Evolutionary conservation across 2,888 invertebrate species (phyloP).

Genomic region (Brassicogethes aeneus): DNA sequence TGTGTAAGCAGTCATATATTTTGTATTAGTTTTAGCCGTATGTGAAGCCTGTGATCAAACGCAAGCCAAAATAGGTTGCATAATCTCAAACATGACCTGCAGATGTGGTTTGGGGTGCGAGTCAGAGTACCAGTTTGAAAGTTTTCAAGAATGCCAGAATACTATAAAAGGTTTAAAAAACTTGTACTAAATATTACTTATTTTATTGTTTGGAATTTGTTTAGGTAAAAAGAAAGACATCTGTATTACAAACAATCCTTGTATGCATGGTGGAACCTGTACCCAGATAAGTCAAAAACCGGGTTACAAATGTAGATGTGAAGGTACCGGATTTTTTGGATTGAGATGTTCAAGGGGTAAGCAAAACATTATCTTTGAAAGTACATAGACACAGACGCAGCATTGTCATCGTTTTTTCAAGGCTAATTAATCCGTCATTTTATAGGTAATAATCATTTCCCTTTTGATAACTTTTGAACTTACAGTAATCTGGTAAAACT

Average conservation of each 20-base stretch:
- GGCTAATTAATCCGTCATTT: constrained; percentile 4
- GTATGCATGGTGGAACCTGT: constrained; percentile 56
- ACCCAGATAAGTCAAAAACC: constrained; percentile 57
- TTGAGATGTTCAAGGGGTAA: constrained; percentile 60
- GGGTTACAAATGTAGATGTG: constrained; percentile 60
- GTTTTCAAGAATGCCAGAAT: constrained; percentile 50
- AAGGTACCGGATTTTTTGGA: constrained; percentile 67
- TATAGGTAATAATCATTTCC: neutral
- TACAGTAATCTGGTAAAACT: constrained; percentile 6
- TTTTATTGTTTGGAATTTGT: constrained; percentile 5
- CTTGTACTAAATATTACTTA: too few species aligned
- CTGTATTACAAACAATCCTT: constrained; percentile 53
- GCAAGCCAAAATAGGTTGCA: constrained; percentile 53
- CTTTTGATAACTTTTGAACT: constrained; percentile 13
- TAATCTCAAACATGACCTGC: constrained; percentile 52
- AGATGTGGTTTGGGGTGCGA: constrained; percentile 59
- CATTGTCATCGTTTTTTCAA: too few species aligned
- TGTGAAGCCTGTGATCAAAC: constrained; percentile 47
- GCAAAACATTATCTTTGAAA: too few species aligned
- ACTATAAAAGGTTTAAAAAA: constrained; percentile 53
- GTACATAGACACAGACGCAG: too few species aligned
- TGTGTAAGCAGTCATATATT: too few species aligned
- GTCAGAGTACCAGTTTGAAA: constrained; percentile 54
- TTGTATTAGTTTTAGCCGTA: too few species aligned
- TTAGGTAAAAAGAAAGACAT: constrained; percentile 48